Evolutionary conservation across 1,140 invertebrate species (phyloP), one percentile per base, ranked within the genome.

Genomic region (Plutomurus gul): DNA sequence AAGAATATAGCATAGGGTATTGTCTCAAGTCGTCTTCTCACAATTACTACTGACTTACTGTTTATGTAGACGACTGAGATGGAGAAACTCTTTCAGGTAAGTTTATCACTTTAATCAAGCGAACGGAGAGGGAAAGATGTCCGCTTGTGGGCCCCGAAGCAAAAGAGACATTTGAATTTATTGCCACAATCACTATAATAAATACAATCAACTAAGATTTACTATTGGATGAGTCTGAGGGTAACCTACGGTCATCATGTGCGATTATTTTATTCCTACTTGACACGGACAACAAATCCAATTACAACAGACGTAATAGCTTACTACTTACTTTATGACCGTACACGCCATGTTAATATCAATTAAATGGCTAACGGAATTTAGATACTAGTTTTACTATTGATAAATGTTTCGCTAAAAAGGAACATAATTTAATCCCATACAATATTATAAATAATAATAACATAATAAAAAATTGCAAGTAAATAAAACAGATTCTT

Each of bases 111-210:
- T 30, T 5, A 65, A 4, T 33, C 27, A 36, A 60, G 51, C 27
- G 5, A 65, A 49, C 11, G 8, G 18, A 49, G 20, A 18, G 25
- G 25, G 8, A 36, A 4, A n/a, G n/a, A 65, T 36, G 27, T 30
- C 18, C 27, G 16, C 36, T 65, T n/a, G 46, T 18, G 36, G 30
- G 30, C 25, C 36, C 3, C 36, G 30, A 65, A 65, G 56, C 27
- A 36, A 65, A 65, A 33, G 30, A 65, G 56, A 27, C 18, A 30
- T n/a, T 33, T 5, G 56, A 65, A 65, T 33, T 33, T 27, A 27
- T 27, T 65, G 56, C 36, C 56, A 65, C 27, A 65, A 65, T 65
- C 56, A 65, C 56, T 27, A 65, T 65, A 33, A 65, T 65, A 65
- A 65, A 65, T 65, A 65, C 56, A 18, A 65, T 5, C 27, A 65